Conservation (phyloP, 2,888 invertebrate genomes). For the Toxonevra muliebris region DNA sequence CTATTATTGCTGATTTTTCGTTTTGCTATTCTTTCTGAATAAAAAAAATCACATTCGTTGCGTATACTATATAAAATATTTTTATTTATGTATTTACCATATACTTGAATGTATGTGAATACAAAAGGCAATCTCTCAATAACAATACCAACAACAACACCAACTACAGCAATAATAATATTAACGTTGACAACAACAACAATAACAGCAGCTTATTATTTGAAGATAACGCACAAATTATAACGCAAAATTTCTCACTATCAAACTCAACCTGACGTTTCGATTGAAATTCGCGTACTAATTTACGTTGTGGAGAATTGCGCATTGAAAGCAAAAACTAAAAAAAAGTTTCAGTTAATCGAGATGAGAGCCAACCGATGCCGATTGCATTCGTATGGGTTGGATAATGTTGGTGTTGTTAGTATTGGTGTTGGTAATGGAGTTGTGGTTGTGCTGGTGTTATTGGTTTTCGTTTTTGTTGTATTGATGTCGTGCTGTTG, state of each 20-base stretch:
- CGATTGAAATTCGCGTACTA: conserved; percentile 58
- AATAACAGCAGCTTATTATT: no score
- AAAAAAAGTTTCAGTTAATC: no score
- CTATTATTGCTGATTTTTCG: no score
- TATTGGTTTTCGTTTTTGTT: background rate
- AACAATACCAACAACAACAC: background rate
- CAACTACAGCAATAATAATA: background rate
- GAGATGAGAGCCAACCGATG: conserved; percentile 14
- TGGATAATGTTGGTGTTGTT: conserved; percentile 13
- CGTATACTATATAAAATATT: no score
- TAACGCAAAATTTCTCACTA: conserved; percentile 27
- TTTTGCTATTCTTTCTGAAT: no score
- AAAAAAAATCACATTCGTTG: no score
- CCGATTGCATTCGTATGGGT: conserved; percentile 15
- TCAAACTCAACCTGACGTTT: conserved; percentile 42
- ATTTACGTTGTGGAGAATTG: conserved; percentile 36
- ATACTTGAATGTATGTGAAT: no score
- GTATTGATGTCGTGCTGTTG: background rate
- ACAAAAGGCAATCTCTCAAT: background rate
- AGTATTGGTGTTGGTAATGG: conserved; percentile 12
- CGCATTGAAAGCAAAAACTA: conserved; percentile 5
- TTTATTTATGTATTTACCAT: no score
- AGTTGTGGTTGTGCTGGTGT: background rate
- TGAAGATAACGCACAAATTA: background rate
- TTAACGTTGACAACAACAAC: no score